Conservation (phyloP, 2,888 invertebrate species). For the Campaea margaritaria region DNA sequence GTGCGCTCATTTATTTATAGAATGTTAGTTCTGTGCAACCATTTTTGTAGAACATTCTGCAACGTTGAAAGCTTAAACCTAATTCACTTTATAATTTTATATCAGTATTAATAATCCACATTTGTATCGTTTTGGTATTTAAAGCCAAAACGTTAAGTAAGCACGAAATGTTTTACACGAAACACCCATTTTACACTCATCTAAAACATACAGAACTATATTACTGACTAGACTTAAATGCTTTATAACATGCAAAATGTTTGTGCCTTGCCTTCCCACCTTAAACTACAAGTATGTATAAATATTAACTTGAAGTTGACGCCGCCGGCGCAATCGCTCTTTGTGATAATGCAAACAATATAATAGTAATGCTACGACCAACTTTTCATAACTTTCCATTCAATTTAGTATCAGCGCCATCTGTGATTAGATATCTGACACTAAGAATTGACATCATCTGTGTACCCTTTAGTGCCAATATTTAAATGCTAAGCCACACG, state of each 20-base stretch:
- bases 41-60: not conserved
- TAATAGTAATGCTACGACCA: no score
- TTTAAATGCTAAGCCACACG: no score
- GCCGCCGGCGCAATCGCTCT: not conserved
- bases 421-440: no score
- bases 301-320: not conserved
- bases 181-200: conserved; percentile 3
- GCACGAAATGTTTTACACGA: not conserved
- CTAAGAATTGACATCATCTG: no score
- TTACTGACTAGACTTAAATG: conserved; percentile 32
- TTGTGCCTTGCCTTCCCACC: conserved; percentile 66
- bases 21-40: not conserved
- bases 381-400: no score
- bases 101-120: not conserved
- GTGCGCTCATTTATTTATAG: not conserved
- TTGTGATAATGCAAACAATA: not conserved
- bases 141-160: not conserved
- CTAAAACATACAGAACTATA: conserved; percentile 15
- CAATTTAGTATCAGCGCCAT: no score
- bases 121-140: not conserved
- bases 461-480: no score
- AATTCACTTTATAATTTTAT: no score
- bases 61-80: not conserved
- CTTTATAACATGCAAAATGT: conserved; percentile 52
- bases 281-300: conserved; percentile 3